Percentiles rank a stretch among this genome's conserved stretches.
phyloP scores from a whole-genome alignment of 2,797 vertebrate species.

The Tarsius wallacei region DNA sequence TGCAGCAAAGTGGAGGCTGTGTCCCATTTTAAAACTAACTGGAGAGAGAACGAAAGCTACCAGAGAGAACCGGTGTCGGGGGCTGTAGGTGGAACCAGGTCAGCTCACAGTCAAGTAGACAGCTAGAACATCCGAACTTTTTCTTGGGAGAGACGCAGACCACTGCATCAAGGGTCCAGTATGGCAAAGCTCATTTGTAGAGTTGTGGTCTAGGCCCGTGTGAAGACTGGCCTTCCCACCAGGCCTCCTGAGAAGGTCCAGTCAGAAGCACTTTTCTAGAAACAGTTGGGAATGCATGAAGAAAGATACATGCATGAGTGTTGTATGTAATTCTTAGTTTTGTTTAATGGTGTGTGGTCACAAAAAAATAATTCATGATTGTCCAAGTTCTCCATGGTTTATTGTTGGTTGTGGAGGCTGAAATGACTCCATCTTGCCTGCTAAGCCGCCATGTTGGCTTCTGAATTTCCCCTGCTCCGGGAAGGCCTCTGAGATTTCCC shows the following conservation, averaged over 20 bases:
- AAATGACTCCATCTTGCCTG: no score
- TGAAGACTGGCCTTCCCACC: neutral
- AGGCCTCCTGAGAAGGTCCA: neutral
- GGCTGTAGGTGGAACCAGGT: neutral
- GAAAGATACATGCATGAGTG: neutral
- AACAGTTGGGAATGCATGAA: neutral
- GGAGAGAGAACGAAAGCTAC: neutral
- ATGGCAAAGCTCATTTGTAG: neutral
- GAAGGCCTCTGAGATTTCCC: no score
- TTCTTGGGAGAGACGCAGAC: slow-evolving; percentile 13
- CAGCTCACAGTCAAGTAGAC: neutral
- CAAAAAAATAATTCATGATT: neutral
- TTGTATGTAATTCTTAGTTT: neutral
- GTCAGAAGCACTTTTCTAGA: neutral
- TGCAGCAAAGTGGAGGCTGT: neutral
- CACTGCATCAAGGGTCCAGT: neutral
- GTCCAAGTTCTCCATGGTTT: neutral
- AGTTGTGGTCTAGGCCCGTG: neutral
- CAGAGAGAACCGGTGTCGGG: neutral
- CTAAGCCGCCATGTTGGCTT: no score
- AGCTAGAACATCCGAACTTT: neutral
- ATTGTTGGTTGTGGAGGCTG: neutral
- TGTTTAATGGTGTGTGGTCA: neutral
- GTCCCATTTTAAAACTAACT: slow-evolving; percentile 9
- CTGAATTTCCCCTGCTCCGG: no score